Conservation (phyloP, 2,888 invertebrate species). For the Iphiclides podalirius region DNA sequence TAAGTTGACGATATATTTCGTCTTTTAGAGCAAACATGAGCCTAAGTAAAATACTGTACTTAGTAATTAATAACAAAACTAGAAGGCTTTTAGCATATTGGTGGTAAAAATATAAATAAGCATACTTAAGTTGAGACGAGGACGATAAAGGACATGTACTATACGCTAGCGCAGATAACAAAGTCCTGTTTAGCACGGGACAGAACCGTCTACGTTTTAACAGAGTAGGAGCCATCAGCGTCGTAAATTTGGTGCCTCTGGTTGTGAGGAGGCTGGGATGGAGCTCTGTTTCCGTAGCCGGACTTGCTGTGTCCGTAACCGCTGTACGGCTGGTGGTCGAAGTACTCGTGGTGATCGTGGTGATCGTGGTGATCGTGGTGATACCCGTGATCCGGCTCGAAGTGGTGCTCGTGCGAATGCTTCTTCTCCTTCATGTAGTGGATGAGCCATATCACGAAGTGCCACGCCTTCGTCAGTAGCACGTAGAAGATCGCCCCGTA, state of each 20-base stretch:
- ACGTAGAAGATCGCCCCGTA: slow-evolving; percentile 63
- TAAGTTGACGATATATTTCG: too few relatives aligned
- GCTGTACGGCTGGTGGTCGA: slow-evolving; percentile 35
- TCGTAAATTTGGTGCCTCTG: slow-evolving; percentile 44
- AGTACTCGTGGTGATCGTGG: slow-evolving; percentile 26
- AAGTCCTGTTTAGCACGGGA: too few relatives aligned
- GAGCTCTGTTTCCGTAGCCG: slow-evolving; percentile 30
- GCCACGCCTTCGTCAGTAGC: slow-evolving; percentile 58
- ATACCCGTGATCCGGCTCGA: slow-evolving; percentile 48
- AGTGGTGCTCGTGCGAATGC: slow-evolving; percentile 40
- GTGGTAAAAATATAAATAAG: too few relatives aligned
- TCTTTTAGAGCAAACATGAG: too few relatives aligned
- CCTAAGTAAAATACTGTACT: too few relatives aligned
- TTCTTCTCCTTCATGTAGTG: slow-evolving; percentile 63
- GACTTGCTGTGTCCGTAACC: slow-evolving; percentile 33
- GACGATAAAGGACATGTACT: too few relatives aligned
- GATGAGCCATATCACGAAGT: slow-evolving; percentile 61
- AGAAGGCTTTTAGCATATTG: too few relatives aligned
- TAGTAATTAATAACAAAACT: too few relatives aligned
- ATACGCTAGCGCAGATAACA: too few relatives aligned
- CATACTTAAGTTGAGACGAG: too few relatives aligned
- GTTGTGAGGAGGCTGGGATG: slow-evolving; percentile 35
- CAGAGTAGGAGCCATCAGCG: slow-evolving; percentile 65
- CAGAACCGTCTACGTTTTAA: too few relatives aligned
- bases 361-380: slow-evolving; percentile 37